Conservation (phyloP, 2,888 invertebrate species). For the Amorpha juglandis region DNA sequence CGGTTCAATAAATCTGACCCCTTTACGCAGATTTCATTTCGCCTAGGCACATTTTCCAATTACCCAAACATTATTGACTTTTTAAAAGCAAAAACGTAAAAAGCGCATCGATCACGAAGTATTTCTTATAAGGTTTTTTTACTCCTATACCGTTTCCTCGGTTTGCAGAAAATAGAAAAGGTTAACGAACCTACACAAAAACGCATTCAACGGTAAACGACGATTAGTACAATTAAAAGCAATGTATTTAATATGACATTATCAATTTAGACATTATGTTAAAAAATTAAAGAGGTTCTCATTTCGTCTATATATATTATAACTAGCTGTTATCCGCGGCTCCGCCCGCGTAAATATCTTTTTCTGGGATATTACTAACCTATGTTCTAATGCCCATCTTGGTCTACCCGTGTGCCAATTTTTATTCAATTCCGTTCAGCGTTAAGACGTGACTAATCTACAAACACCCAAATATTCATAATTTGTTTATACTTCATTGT, state of each 20-base stretch:
- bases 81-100: conserved; percentile 51
- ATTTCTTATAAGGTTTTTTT: conserved; percentile 45
- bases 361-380: no score
- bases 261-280: background rate
- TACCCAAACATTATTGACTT: conserved; percentile 42
- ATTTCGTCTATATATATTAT: no score
- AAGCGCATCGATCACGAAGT: conserved; percentile 54
- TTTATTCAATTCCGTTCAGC: no score
- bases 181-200: conserved; percentile 55
- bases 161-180: conserved; percentile 48
- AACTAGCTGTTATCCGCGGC: no score
- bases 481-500: no score
- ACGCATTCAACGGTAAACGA: conserved; percentile 31
- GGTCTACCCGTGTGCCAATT: no score
- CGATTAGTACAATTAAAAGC: background rate
- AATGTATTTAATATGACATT: background rate
- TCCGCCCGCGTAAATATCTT: no score
- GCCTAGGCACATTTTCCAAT: conserved; percentile 30
- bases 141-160: conserved; percentile 47
- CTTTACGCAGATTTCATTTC: background rate
- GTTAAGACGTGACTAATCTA: no score
- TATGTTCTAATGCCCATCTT: no score
- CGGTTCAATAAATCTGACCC: background rate
- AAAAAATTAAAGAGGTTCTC: no score
- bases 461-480: no score